Evolutionary conservation across 1,140 invertebrate species (phyloP), one percentile per base, ranked within the genome.

Genomic region (Drosophila lini): DNA sequence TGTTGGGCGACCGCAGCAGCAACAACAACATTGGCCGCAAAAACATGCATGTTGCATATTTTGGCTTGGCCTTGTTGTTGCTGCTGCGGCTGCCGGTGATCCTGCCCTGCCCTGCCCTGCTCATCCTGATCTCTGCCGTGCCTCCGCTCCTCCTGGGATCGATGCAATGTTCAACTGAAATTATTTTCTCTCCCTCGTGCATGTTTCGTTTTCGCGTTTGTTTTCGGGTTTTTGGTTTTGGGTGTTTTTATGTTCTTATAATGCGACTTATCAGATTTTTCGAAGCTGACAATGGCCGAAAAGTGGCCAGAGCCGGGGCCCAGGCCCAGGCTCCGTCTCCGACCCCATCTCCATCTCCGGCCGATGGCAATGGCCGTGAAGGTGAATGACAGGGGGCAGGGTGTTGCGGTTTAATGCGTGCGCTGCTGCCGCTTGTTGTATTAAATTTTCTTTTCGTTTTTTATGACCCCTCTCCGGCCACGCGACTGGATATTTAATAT

Each of bases 181-280:
- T 86, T 88, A 86, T 88, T 88, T 88, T 86, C 80, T 89, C 83
- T 86, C 80, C 73, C 76, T 89, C 76, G 67, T 77, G 57, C 78
- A 65, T 77, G 73, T 89, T 89, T 89, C 83, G 76, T 74, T 86
- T 88, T 78, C 53, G 38, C 50, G 55, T 75, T 76, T 76, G 32
- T 88, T 89, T 88, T 70, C 64, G 67, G 61, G 45, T 40, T 85
- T 85, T 70, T 62, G 73, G 83, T 59, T 79, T 78, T 89, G 84
- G 84, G 84, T 89, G 84, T 89, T 89, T 89, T 89, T 89, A 89
- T 89, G 84, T 89, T 89, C 84, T 89, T 89, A 89, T 89, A 89
- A 89, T 89, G 78, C 84, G 84, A 89, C 84, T 89, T 89, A 89
- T 89, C 84, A 89, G 84, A 89, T 89, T 84, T 89, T 89, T 78